These are phyloP conservation scores for Pangasius sanitwongsei DNA, from an alignment of 2,797 vertebrate genomes.

Conservation along the genomic window DNA sequence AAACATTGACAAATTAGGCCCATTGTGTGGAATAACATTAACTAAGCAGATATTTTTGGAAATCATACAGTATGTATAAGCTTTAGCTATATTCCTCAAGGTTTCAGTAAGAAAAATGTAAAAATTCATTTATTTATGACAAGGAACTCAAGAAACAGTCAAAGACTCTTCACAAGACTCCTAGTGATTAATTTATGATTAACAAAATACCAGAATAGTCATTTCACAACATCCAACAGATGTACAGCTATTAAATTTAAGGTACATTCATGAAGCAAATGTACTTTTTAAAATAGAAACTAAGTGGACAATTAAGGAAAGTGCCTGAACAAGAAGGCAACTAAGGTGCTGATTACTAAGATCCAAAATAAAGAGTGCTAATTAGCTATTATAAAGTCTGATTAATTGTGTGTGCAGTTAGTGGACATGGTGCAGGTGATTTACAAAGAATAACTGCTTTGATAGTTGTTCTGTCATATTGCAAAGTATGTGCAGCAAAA, in stretches of 20 bases:
- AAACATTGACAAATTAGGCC: no score
- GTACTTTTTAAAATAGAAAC: not conserved
- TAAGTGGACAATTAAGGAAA: not conserved
- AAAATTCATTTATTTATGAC: no score
- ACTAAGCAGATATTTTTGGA: no score
- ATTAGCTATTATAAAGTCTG: not conserved
- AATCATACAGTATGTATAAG: no score
- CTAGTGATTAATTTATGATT: not conserved
- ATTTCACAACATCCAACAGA: not conserved
- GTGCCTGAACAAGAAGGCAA: not conserved
- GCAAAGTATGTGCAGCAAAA: not conserved
- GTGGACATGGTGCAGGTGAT: not conserved
- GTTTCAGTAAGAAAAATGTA: no score
- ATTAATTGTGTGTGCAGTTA: not conserved
- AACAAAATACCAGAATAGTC: not conserved
- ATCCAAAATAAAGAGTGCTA: not conserved
- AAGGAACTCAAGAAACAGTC: no score
- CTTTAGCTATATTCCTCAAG: no score
- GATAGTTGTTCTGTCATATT: not conserved
- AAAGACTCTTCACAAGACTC: no score
- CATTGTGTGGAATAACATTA: no score
- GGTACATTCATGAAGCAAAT: no score
- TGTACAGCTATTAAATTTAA: not conserved
- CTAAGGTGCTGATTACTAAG: not conserved
- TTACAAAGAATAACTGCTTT: not conserved